Conservation (phyloP, 1,140 invertebrate species). For the Venturia canescens region DNA sequence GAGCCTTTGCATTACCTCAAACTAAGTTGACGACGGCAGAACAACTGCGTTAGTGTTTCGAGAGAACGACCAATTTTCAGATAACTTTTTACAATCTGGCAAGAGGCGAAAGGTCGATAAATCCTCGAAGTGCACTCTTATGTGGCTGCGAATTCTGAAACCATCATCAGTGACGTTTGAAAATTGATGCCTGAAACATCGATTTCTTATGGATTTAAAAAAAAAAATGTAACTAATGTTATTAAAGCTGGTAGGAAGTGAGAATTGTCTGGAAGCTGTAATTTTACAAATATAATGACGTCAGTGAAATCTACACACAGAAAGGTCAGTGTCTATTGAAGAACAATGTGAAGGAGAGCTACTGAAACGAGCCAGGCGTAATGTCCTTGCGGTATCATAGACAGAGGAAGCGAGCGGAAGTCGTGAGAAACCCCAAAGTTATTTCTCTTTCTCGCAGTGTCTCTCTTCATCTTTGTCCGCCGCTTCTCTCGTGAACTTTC, state of each 20-base stretch:
- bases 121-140: background rate
- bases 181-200: too few relatives aligned
- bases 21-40: slow-evolving; percentile 72
- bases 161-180: too few relatives aligned
- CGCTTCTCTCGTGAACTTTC: slow-evolving; percentile 19
- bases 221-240: too few relatives aligned
- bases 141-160: too few relatives aligned
- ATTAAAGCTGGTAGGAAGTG: too few relatives aligned
- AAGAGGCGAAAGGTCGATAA: background rate
- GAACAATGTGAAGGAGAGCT: slow-evolving; percentile 33
- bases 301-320: background rate
- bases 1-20: slow-evolving; percentile 56
- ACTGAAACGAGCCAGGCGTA: slow-evolving; percentile 45
- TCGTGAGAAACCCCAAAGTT: slow-evolving; percentile 50
- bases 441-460: slow-evolving; percentile 17
- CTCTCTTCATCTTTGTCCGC: background rate
- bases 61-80: slow-evolving; percentile 37
- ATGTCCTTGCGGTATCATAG: slow-evolving; percentile 41
- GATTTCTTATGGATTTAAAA: too few relatives aligned
- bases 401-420: slow-evolving; percentile 45
- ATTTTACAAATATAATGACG: background rate
- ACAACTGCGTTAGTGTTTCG: slow-evolving; percentile 56
- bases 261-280: background rate
- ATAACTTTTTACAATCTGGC: background rate
- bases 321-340: slow-evolving; percentile 6